phyloP scores from a whole-genome alignment of 1,140 invertebrate species.

The Babylonia areolata region DNA sequence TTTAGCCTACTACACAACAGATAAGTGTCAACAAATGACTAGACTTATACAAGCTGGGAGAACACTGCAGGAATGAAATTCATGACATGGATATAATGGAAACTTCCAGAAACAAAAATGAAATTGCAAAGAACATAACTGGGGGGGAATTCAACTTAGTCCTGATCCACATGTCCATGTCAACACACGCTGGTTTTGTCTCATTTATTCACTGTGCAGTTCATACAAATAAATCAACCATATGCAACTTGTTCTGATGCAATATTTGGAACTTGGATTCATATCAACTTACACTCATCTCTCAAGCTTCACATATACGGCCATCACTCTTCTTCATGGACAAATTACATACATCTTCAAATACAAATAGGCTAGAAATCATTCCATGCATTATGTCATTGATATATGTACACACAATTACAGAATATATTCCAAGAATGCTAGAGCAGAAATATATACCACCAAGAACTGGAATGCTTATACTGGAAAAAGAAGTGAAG shows the following conservation, averaged over 20 bases:
- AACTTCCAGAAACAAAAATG: too few relatives aligned
- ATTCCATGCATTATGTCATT: neutral
- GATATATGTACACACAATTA: neutral
- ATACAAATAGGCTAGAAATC: neutral
- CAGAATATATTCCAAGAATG: neutral
- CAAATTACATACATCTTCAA: neutral
- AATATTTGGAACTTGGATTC: neutral
- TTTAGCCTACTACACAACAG: too few relatives aligned
- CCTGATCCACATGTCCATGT: too few relatives aligned
- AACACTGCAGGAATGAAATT: too few relatives aligned
- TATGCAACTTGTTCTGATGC: slow-evolving; percentile 3
- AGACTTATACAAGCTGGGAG: too few relatives aligned
- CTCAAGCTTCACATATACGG: neutral
- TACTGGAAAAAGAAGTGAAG: neutral
- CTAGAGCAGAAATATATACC: neutral
- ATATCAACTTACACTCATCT: neutral
- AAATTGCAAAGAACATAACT: too few relatives aligned
- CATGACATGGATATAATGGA: too few relatives aligned
- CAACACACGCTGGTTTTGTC: neutral
- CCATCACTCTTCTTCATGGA: neutral
- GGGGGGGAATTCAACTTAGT: too few relatives aligned
- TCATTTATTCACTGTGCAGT: slow-evolving; percentile 17
- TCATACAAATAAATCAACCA: slow-evolving; percentile 19
- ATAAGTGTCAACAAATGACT: too few relatives aligned
- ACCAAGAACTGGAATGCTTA: neutral